phyloP scores from a whole-genome alignment of 2,888 invertebrate genomes.

The Catocala nupta region DNA sequence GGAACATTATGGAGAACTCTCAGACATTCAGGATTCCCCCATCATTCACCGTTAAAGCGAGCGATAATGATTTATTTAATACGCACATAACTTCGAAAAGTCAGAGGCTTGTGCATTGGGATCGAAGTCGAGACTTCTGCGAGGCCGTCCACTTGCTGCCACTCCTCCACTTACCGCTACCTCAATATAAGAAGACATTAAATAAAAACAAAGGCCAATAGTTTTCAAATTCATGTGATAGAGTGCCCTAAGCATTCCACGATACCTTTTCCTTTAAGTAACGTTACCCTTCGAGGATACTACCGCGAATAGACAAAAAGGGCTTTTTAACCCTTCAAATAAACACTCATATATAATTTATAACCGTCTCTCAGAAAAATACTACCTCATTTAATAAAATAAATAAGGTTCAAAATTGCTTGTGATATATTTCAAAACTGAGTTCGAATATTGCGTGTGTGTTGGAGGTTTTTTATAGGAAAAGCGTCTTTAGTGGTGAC shows the following conservation, averaged over 20 bases:
- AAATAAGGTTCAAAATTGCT: conserved; percentile 58
- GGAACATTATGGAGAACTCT: no score
- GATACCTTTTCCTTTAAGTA: conserved; percentile 3
- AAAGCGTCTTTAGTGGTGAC: conserved; percentile 54
- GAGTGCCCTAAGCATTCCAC: neutral
- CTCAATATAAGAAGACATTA: no score
- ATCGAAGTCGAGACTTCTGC: no score
- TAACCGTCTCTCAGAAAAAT: conserved; percentile 57
- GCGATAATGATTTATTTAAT: no score
- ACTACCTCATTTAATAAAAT: conserved; percentile 47
- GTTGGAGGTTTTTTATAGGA: conserved; percentile 48
- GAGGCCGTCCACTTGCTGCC: no score
- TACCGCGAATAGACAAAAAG: conserved; percentile 40
- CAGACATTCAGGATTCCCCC: no score
- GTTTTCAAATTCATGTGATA: no score
- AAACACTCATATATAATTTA: conserved; percentile 52
- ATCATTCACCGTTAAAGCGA: no score
- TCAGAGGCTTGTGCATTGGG: no score
- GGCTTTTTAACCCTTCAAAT: conserved; percentile 50
- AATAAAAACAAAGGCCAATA: no score
- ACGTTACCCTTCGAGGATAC: conserved; percentile 20
- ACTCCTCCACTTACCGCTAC: no score
- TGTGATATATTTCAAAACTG: conserved; percentile 41
- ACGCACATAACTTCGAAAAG: no score
- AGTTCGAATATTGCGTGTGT: conserved; percentile 35